A percentile compares a stretch with the other conserved stretches of the same genome.
These are phyloP conservation scores for Dynastes grantii DNA, from an alignment of 2,888 invertebrate genomes.

Conservation along the genomic window DNA sequence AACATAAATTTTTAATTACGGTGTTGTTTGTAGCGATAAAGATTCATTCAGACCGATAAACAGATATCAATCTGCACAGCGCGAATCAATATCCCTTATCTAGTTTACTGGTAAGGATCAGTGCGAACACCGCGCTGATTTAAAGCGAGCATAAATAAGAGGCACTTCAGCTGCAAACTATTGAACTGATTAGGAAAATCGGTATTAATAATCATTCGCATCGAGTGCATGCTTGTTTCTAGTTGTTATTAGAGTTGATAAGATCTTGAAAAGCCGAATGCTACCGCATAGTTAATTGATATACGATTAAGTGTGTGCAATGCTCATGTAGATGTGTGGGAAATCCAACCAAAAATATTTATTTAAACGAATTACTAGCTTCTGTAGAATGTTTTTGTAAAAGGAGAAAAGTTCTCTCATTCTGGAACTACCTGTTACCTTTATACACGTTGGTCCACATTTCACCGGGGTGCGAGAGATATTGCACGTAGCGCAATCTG, in stretches of 20 bases:
- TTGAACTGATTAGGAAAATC: background rate
- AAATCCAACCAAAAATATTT: background rate
- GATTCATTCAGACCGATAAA: background rate
- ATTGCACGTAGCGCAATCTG: too few species aligned
- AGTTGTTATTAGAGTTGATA: background rate
- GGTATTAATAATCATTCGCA: background rate
- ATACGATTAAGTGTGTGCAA: background rate
- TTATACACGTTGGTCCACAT: too few species aligned
- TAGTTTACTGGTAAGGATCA: background rate
- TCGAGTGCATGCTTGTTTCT: conserved; percentile 14
- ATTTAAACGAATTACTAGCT: too few species aligned
- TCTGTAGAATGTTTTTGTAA: too few species aligned
- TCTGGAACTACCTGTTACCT: too few species aligned
- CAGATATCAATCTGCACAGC: conserved; percentile 4
- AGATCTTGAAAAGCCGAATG: background rate
- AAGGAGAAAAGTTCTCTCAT: too few species aligned
- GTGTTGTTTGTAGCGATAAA: conserved; percentile 1
- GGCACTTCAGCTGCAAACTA: background rate
- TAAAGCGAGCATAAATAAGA: background rate
- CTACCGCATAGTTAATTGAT: background rate
- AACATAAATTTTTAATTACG: conserved; percentile 6
- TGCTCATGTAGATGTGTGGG: background rate
- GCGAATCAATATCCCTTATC: background rate
- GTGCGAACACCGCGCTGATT: background rate
- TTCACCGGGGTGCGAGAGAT: too few species aligned